Conservation (phyloP, 1,140 invertebrate species). For the Heliothis virescens region DNA sequence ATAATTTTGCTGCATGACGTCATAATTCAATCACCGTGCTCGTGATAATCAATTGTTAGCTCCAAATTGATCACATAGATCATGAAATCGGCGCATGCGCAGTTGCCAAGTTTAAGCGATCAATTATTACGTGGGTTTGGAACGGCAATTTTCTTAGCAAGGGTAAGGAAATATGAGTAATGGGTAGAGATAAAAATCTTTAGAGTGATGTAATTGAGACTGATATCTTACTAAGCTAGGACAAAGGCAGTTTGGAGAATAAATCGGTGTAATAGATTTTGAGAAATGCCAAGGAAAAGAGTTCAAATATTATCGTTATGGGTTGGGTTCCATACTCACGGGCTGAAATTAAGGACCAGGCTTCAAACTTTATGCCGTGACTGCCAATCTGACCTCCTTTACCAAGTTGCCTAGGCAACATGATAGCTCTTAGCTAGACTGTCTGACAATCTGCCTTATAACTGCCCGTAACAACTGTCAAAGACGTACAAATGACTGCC, state of each 20-base stretch:
- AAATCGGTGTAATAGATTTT: neutral
- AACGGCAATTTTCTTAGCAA: constrained; percentile 10
- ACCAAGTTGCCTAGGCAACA: no score
- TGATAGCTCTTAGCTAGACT: no score
- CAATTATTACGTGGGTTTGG: constrained; percentile 13
- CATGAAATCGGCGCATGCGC: constrained; percentile 3
- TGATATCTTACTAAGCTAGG: neutral
- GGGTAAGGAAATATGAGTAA: constrained; percentile 16
- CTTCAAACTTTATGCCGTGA: no score
- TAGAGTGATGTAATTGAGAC: neutral
- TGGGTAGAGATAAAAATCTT: constrained; percentile 7
- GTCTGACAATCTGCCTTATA: no score
- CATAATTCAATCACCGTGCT: constrained; percentile 52
- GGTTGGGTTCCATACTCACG: no score
- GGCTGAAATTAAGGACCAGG: no score
- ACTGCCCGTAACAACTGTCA: no score
- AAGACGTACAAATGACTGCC: no score
- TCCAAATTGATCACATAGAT: constrained; percentile 51
- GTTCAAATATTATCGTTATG: no score
- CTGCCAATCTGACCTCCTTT: no score
- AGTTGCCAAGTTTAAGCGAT: constrained; percentile 25
- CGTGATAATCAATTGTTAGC: constrained; percentile 55
- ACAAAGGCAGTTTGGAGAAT: neutral
- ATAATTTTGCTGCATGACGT: constrained; percentile 48
- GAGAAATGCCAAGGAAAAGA: no score